Conservation (phyloP, 1,140 invertebrate species). For the Mizuhopecten yessoensis region DNA sequence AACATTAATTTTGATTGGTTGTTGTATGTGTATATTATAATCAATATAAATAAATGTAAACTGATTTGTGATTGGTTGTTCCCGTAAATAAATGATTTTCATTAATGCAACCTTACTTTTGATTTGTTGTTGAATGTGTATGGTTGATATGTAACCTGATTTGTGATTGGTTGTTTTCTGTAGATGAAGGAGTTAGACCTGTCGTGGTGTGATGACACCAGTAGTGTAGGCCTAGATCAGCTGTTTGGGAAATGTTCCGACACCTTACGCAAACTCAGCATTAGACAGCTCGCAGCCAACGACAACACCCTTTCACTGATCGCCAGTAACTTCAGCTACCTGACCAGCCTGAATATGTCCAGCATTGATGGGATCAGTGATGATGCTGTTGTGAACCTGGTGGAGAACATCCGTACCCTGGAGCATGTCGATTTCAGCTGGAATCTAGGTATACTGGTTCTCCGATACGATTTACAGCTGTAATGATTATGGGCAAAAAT, state of each 20-base stretch:
- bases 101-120: no score
- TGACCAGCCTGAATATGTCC: background rate
- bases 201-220: constrained; percentile 21
- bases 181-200: background rate
- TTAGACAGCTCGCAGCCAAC: background rate
- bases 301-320: background rate
- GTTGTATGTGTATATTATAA: no score
- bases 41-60: no score
- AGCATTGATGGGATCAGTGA: background rate
- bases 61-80: no score
- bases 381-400: background rate
- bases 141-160: background rate
- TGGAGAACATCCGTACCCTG: background rate
- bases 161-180: background rate
- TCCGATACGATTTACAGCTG: no score
- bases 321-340: background rate
- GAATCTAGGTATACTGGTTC: background rate
- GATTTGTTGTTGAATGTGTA: no score
- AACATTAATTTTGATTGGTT: no score
- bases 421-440: constrained; percentile 17
- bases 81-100: no score
- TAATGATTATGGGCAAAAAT: no score
- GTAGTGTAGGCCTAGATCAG: background rate
- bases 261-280: background rate
- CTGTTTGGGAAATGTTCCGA: background rate